Evolutionary conservation across 2,113 vertebrate genomes (phyloP).

Genomic region (Neogale vison): DNA sequence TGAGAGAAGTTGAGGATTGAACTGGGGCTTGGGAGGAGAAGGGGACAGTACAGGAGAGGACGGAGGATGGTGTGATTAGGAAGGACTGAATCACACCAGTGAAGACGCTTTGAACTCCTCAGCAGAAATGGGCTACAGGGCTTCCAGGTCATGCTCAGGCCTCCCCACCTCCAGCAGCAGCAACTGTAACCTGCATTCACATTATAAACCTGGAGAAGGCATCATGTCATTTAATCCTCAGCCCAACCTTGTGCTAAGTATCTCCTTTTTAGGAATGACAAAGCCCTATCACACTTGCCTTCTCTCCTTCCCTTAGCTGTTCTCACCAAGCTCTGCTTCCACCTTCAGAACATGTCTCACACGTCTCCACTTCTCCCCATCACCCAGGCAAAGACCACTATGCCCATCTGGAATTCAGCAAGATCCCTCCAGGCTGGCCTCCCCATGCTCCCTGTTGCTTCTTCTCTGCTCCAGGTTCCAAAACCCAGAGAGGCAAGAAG

Average conservation of each 20-base stretch:
- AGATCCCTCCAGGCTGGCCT: background rate
- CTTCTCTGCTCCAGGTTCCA: background rate
- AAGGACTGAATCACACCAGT: background rate
- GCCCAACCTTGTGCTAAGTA: background rate
- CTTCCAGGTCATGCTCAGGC: rapidly evolving
- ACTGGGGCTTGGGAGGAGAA: background rate
- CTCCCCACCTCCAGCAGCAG: background rate
- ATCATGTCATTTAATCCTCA: background rate
- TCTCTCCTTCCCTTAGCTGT: background rate
- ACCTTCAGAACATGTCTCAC: background rate
- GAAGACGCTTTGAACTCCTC: background rate
- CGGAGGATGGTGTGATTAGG: background rate
- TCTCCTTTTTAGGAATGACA: background rate
- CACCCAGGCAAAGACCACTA: background rate
- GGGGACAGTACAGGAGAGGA: background rate
- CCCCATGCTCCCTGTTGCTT: background rate
- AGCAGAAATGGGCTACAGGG: background rate
- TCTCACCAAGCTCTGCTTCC: background rate
- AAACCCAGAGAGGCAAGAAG: background rate
- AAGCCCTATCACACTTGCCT: background rate
- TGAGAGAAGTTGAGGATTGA: background rate
- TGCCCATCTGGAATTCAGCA: too few species aligned
- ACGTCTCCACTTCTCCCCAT: background rate
- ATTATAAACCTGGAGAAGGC: background rate
- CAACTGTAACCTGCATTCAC: background rate